A percentile compares a stretch with the other conserved stretches of the same genome.
These are phyloP conservation scores for Automeris io DNA, from an alignment of 2,888 invertebrate genomes.

Conservation along the genomic window DNA sequence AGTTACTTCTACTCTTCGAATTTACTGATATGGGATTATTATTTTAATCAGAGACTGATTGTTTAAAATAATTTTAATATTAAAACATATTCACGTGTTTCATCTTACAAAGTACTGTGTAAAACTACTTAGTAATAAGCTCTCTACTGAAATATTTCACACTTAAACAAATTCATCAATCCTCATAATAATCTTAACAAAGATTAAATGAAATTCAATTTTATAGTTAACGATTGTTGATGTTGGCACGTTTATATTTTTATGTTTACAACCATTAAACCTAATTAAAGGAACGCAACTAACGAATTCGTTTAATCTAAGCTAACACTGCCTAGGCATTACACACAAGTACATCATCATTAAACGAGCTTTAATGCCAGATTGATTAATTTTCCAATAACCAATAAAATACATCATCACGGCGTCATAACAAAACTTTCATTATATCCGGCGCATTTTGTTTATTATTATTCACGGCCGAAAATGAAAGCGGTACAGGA, in stretches of 20 bases:
- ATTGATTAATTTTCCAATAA: constrained; percentile 37
- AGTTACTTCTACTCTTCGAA: too few relatives aligned
- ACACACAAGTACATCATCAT: constrained; percentile 12
- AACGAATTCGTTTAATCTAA: constrained; percentile 3
- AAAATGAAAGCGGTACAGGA: constrained; percentile 61
- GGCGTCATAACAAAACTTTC: constrained; percentile 50
- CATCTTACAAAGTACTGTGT: too few relatives aligned
- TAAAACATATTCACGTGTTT: too few relatives aligned
- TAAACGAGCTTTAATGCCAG: constrained; percentile 18
- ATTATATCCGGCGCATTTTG: constrained; percentile 51
- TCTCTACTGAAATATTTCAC: too few relatives aligned
- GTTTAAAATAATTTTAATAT: too few relatives aligned
- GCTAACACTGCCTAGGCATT: constrained; percentile 5
- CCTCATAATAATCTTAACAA: too few relatives aligned
- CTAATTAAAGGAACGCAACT: constrained; percentile 1
- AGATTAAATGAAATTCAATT: too few relatives aligned
- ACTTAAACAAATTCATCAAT: too few relatives aligned
- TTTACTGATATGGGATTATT: too few relatives aligned
- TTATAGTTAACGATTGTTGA: constrained; percentile 5
- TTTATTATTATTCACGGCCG: constrained; percentile 54
- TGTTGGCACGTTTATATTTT: constrained; percentile 6
- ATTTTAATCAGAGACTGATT: too few relatives aligned
- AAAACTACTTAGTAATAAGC: too few relatives aligned
- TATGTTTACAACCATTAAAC: constrained; percentile 4
- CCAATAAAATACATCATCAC: constrained; percentile 52